These are phyloP conservation scores for Macroteleia sp. DNA, from an alignment of 2,888 invertebrate species.

Conservation along the genomic window DNA sequence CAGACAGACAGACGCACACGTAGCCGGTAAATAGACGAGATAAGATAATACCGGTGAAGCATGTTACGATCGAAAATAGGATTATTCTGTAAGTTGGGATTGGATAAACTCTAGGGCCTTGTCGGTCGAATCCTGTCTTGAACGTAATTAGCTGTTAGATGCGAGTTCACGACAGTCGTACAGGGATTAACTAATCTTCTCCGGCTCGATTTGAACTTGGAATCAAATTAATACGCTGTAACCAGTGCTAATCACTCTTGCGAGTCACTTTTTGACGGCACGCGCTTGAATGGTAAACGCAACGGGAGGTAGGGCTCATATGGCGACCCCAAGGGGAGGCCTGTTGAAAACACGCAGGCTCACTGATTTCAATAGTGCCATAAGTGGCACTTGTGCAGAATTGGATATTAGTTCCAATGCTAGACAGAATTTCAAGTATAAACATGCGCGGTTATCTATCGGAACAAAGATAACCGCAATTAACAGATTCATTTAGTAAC, in stretches of 20 bases:
- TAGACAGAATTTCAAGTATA: conserved; percentile 14
- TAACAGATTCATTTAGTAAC: no score
- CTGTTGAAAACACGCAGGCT: conserved; percentile 38
- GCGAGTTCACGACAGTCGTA: conserved; percentile 62
- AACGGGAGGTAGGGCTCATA: conserved; percentile 3
- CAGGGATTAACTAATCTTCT: conserved; percentile 58
- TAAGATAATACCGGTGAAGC: conserved; percentile 65
- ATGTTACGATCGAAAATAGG: conserved; percentile 72
- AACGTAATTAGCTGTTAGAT: conserved; percentile 74
- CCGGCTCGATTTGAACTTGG: conserved; percentile 53
- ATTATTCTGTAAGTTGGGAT: conserved; percentile 75
- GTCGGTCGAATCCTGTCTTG: conserved; percentile 68
- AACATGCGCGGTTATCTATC: background rate
- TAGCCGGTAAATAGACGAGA: conserved; percentile 56
- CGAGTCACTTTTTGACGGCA: conserved; percentile 36
- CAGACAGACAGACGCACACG: conserved; percentile 49
- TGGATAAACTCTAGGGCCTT: conserved; percentile 71
- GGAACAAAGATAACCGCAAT: background rate
- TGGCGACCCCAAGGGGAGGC: conserved; percentile 9
- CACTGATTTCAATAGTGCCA: conserved; percentile 44
- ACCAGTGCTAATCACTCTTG: conserved; percentile 43
- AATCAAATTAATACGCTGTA: conserved; percentile 58
- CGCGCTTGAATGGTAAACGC: conserved; percentile 9
- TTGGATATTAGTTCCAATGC: conserved; percentile 42
- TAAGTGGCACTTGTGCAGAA: conserved; percentile 40